Base-by-base conservation (phyloP, 1,140 invertebrate genomes). In the Papilio glaucus region DNA sequence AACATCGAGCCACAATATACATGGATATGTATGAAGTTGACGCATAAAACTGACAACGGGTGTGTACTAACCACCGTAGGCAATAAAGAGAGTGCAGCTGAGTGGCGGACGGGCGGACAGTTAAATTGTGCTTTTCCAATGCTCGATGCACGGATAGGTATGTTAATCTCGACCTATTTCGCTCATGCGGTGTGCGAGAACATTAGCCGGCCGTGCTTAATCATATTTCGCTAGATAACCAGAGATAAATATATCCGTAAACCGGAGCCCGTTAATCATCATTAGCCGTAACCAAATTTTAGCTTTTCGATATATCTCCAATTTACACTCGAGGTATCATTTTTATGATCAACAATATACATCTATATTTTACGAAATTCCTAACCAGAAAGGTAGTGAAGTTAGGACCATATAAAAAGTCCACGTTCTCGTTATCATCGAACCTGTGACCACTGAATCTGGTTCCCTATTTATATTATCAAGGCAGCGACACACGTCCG, bases 1-100 rank as follows among this genome's bases (percentile, higher is more conserved):
- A 75, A 57, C 83, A 89, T 83, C 85, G 85, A 85, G 80, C 83
- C 82, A 87, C 83, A 86, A 86, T 86, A 85, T 88, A 87, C 78
- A 80, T 79, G 80, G 76, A 80, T 88, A 84, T 85, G 77, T 87
- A 88, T 82, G 81, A 82, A 81, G 83, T 85, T 73, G 81, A 82
- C 79, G 76, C 79, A 76, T 83, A 84, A 86, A 81, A 84, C 77
- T 84, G 85, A 83, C 83, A 81, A 78, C 73, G 72, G 39, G 71
- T 82, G 77, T 78, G 80, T 77, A 78, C 76, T 77, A 67, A 72
- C 79, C 76, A 76, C 72, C 72, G 57, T 57, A 65, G 15, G 57
- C 61, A 37, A 49, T 73, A 77, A 77, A 63, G 77, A 70, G 41
- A 63, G 61, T 65, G 61, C 39, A 67, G 74, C 72, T 53, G 62